phyloP scores from a whole-genome alignment of 2,888 invertebrate genomes.

The Eupithecia inturbata region DNA sequence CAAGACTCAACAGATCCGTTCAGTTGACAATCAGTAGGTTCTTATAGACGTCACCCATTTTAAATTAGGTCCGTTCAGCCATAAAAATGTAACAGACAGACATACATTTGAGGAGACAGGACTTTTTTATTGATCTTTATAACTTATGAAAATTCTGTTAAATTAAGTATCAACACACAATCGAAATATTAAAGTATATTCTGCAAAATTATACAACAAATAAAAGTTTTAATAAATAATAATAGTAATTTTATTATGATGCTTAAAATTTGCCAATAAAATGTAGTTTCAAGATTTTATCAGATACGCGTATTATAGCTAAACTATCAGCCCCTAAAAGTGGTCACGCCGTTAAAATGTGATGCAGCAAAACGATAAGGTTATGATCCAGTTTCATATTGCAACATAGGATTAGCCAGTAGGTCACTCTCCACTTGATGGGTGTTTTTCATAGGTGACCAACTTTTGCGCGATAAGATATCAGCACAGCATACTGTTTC shows the following conservation, averaged over 20 bases:
- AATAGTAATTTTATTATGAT: too few relatives aligned
- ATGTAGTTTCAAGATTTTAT: not conserved
- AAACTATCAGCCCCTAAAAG: slow-evolving; percentile 6
- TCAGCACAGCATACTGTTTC: slow-evolving; percentile 62
- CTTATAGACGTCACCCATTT: not conserved
- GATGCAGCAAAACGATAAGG: slow-evolving; percentile 42
- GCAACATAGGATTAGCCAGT: slow-evolving; percentile 42
- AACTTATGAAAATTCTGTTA: not conserved
- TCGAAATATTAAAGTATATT: not conserved
- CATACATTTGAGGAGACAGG: not conserved
- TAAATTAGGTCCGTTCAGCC: not conserved
- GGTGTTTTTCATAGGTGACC: slow-evolving; percentile 49
- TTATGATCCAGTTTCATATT: slow-evolving; percentile 40
- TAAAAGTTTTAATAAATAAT: too few relatives aligned
- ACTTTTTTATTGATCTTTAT: not conserved
- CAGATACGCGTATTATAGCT: not conserved
- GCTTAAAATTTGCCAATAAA: not conserved
- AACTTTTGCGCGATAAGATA: slow-evolving; percentile 73
- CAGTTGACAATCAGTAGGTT: not conserved
- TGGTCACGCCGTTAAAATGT: slow-evolving; percentile 39
- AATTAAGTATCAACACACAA: not conserved
- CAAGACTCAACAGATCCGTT: slow-evolving; percentile 1
- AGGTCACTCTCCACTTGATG: slow-evolving; percentile 40
- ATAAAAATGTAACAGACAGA: not conserved
- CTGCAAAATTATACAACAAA: not conserved